Evolutionary conservation across 2,113 vertebrate genomes (phyloP), one percentile per base, ranked within the genome.

Genomic region (Anser cygnoides): DNA sequence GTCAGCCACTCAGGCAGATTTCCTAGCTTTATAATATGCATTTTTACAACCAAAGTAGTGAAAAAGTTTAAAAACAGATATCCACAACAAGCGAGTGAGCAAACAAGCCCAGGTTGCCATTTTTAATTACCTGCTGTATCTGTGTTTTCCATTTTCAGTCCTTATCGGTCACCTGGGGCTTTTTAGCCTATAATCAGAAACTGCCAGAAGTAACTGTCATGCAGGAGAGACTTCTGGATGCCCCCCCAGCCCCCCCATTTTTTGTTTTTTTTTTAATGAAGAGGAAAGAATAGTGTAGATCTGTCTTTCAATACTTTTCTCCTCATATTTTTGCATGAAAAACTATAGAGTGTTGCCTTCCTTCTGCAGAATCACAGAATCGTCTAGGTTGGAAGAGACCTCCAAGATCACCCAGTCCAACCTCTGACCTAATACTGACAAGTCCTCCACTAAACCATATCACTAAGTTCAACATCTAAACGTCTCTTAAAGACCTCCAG

Each of bases 221-320:
- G 44, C 39, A 22, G 55, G 58, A 68, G 33, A 73, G 19, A 75
- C 23, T 91, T 80, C 10, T 8, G 59, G 25, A 3, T 43, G 7
- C 78, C 41, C 44, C 26, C 28, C 9, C 12, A 39, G 39, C 3
- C 7, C 8, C 4, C 2, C 4, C 2, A 3, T 3, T 2, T 15
- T 44, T 19, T 26, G 37, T 37, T 37, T 54, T 22, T 29, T 29
- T 43, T 23, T 13, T 78, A 78, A 66, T 13, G 13, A 52, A 54
- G 8, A 72, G 17, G 14, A 6, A 77, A 70, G 29, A 37, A 46
- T 33, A 71, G 4, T 23, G 9, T 9, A 29, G 11, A 28, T 46
- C 8, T 43, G 17, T 22, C 20, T 83, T 61, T 73, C 13, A 72
- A 9, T 59, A 49, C 4, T 37, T 43, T 83, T 93, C n/a, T 29